Evolutionary conservation across 1,140 invertebrate genomes (phyloP).

Genomic region (Uloborus diversus): DNA sequence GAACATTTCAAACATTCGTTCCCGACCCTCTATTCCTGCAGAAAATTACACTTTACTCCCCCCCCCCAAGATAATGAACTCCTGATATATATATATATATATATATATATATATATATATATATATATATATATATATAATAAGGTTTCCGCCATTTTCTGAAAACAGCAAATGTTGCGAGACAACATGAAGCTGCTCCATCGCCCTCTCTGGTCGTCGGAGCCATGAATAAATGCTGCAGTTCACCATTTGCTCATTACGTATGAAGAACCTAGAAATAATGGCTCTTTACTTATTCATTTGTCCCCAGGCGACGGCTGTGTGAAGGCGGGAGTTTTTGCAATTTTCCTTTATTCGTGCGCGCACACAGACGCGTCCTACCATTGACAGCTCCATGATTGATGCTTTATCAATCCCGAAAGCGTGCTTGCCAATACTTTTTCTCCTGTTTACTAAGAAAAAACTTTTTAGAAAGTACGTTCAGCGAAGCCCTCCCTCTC

Average conservation of each 20-base stretch:
- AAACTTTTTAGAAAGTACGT: conserved; percentile 20
- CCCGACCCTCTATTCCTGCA: too few species aligned
- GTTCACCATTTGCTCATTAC: conserved; percentile 36
- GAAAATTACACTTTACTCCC: too few species aligned
- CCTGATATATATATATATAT: too few species aligned
- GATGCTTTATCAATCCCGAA: conserved; percentile 56
- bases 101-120: too few species aligned
- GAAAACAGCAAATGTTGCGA: too few species aligned
- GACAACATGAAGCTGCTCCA: background rate
- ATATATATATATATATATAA: too few species aligned
- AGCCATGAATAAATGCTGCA: background rate
- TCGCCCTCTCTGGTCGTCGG: background rate
- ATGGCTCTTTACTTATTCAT: conserved; percentile 53
- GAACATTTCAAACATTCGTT: too few species aligned
- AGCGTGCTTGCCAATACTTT: conserved; percentile 11
- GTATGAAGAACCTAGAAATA: conserved; percentile 49
- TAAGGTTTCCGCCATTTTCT: too few species aligned
- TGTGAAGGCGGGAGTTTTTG: conserved; percentile 16
- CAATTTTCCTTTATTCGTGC: conserved; percentile 32
- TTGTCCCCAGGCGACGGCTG: conserved; percentile 36
- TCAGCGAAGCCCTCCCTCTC: conserved; percentile 14
- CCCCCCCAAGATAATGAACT: too few species aligned
- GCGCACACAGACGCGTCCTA: conserved; percentile 16
- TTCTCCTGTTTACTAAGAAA: conserved; percentile 33
- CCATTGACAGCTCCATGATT: conserved; percentile 56